Evolutionary conservation across 2,797 vertebrate species (phyloP), one percentile per base, ranked within the genome.

Genomic region (Hippocampus kuda): DNA sequence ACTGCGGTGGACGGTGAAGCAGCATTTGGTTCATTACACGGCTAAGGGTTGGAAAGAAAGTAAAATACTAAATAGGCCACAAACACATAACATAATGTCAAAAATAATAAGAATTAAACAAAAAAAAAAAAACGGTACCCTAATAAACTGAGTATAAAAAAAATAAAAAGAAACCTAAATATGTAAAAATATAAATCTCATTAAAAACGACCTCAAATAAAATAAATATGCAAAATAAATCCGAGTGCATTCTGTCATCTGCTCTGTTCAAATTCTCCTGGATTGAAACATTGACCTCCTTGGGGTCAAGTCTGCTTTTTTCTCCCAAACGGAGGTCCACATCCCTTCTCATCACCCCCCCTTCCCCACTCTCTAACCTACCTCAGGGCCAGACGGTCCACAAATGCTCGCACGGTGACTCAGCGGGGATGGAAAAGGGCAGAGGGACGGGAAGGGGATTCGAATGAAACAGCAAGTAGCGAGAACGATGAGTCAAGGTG

Each of bases 401-500:
- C 13, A 30, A 46, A 48, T n/a, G 44, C 12, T 65, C 63, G 24
- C 24, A 24, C n/a, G 5, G 63, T 65, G 42, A 65, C 63, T 65
- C 42, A 48, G 63, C 44, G 11, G n/a, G 15, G 24, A 65, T 48
- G 24, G 63, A 44, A 65, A 65, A 65, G 63, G 63, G n/a, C 63
- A 46, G n/a, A 46, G 22, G 34, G 61, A n/a, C 2, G 20, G 38
- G n/a, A 22, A 42, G 24, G 59, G 30, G 16, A 8, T 18, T 42
- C 20, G 16, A 65, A 27, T 65, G 63, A 46, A 65, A 65, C 42
- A 42, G 63, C n/a, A 44, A 42, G 11, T 16, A 7, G 22, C 12
- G 12, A 64, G 44, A n/a, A 48, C 27, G 63, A 65, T 65, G 63
- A 65, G 63, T 65, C 63, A 65, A 65, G 42, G 63, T 26, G 3